Percentiles rank a stretch among this genome's conserved stretches.
Evolutionary conservation across 2,113 vertebrate species (phyloP).

Genomic region (Bucco capensis): DNA sequence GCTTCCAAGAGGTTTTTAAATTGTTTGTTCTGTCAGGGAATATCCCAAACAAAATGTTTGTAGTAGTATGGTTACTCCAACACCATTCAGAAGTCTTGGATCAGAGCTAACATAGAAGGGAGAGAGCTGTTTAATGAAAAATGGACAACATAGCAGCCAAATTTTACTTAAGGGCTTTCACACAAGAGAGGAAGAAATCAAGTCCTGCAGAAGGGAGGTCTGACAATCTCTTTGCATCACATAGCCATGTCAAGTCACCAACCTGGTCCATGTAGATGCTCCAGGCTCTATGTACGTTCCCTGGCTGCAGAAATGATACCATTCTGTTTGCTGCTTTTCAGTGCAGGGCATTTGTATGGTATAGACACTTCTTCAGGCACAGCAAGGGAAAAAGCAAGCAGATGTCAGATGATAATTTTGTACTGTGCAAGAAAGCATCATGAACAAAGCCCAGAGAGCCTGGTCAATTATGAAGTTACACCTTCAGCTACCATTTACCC

Average conservation of each 20-base stretch:
- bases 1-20: background rate
- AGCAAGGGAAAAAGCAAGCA: background rate
- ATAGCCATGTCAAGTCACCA: accelerated
- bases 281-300: background rate
- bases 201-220: background rate
- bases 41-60: background rate
- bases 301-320: background rate
- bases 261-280: accelerated
- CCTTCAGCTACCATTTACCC: slow-evolving; percentile 8
- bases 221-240: accelerated
- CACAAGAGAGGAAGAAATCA: background rate
- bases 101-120: background rate
- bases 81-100: background rate
- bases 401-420: background rate
- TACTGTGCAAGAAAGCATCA: background rate
- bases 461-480: background rate
- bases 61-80: background rate
- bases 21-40: background rate
- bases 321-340: background rate
- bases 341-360: background rate
- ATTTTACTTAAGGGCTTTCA: background rate
- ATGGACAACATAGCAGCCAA: background rate
- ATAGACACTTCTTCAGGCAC: background rate
- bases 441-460: background rate
- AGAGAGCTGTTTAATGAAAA: background rate